These are phyloP conservation scores for Clupea harengus DNA, from an alignment of 2,113 vertebrate species.

Conservation along the genomic window DNA sequence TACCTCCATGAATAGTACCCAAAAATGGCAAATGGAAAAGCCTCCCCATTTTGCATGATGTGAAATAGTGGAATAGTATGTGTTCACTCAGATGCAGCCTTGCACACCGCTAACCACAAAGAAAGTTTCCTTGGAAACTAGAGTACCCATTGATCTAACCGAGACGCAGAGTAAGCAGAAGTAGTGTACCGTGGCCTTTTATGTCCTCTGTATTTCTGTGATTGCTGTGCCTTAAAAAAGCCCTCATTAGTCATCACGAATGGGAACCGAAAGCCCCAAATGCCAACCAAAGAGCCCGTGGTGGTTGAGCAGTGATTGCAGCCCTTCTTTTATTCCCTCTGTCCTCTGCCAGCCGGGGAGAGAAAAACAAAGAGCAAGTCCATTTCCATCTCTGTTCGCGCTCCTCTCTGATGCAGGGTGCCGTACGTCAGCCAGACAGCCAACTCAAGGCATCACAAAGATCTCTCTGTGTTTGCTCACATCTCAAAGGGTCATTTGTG, in stretches of 20 bases:
- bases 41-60: neutral
- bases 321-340: neutral
- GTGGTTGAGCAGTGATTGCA: neutral
- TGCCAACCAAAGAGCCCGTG: neutral
- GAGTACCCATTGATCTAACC: neutral
- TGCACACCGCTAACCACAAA: neutral
- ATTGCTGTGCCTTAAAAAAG: neutral
- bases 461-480: neutral
- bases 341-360: neutral
- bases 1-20: neutral
- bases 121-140: neutral
- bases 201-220: neutral
- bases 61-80: neutral
- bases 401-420: neutral
- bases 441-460: neutral
- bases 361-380: neutral
- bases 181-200: neutral
- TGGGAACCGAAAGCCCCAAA: neutral
- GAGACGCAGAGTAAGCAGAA: neutral
- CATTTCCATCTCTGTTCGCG: neutral
- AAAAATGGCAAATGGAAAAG: neutral
- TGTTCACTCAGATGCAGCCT: neutral
- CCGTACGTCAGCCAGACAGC: neutral
- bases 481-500: neutral
- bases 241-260: neutral